These are phyloP conservation scores for Sylvilagus bachmani DNA, from an alignment of 2,113 vertebrate species.

Conservation along the genomic window DNA sequence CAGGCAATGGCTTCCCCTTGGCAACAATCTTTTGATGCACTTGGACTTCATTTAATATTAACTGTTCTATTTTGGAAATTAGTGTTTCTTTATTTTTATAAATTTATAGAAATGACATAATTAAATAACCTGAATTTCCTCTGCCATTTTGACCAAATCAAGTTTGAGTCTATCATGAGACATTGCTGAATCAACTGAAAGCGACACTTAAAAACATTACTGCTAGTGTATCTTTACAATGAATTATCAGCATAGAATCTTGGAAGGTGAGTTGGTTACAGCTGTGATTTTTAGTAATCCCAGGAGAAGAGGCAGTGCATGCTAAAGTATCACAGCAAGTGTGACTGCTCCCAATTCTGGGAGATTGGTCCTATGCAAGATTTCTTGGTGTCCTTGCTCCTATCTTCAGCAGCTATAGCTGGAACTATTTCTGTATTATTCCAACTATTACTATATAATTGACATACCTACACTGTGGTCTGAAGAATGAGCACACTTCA, in stretches of 20 bases:
- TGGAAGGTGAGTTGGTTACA: constrained; percentile 29
- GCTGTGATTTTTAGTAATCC: constrained; percentile 34
- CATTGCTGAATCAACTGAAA: constrained; percentile 49
- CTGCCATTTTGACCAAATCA: constrained; percentile 28
- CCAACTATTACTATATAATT: background rate
- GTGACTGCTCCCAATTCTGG: constrained; percentile 39
- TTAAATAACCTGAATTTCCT: constrained; percentile 49
- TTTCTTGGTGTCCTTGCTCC: background rate
- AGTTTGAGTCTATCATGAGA: constrained; percentile 28
- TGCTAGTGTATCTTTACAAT: constrained; percentile 62
- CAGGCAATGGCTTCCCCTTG: constrained; percentile 66
- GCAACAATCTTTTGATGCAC: constrained; percentile 65
- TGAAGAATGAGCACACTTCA: constrained; percentile 38
- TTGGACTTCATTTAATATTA: constrained; percentile 67
- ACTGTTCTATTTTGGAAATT: constrained; percentile 44
- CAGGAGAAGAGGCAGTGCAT: constrained; percentile 18
- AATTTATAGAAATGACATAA: constrained; percentile 54
- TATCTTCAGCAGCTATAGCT: background rate
- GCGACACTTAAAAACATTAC: constrained; percentile 39
- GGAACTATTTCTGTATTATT: constrained; percentile 2
- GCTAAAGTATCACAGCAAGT: constrained; percentile 38
- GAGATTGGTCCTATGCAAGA: background rate
- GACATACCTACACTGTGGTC: background rate
- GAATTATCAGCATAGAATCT: constrained; percentile 45
- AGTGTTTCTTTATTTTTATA: constrained; percentile 58